Base-by-base conservation (phyloP, 2,113 vertebrate species). In the Tamias sibiricus region DNA sequence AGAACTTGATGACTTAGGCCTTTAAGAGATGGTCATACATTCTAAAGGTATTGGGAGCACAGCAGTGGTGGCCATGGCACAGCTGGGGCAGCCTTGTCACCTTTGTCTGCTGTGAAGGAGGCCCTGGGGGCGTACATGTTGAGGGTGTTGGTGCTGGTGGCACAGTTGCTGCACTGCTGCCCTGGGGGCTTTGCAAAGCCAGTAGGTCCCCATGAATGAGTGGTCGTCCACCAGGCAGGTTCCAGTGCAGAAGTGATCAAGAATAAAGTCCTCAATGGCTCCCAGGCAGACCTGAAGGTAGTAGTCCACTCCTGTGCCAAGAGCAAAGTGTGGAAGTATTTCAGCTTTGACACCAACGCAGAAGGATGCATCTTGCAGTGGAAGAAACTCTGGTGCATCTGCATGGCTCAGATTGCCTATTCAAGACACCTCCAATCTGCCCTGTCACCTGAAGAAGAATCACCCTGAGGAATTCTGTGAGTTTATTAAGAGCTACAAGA, bases 301-400 rank as follows among this genome's bases (percentile, higher is more conserved):
- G 99, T 99, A 52, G 99, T 99, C 28, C 99, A 99, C 92, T 99
- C 99, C 0, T 99, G 99, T 54, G 99, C 99, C 97, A 99, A 99
- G 98, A 99, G 99, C 98, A 99, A 99, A 98, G 99, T 99, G 32
- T 99, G 99, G 99, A 99, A 99, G 95, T 99, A 99, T 98, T 99
- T 99, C 96, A 99, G 99, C 93, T 99, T 99, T 90, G 99, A 99
- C 98, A 99, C 99, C 1, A 98, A 99, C 97, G 99, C 99, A 0
- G 99, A 99, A 80, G 99, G 99, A 94, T 99, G 99, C 95, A 99
- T 99, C 95, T 95, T 99, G 94, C 99, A 99, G 98, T 99, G 99
- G 99, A 99, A 99, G 93, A 98, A 99, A 74, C 99, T 99, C 28
- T 99, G 99, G 19, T 99, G 99, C 9, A 99, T 99, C 75, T 99